These are phyloP conservation scores for Mormyrus proboscirostris DNA, from an alignment of 2,797 vertebrate genomes.

Conservation along the genomic window DNA sequence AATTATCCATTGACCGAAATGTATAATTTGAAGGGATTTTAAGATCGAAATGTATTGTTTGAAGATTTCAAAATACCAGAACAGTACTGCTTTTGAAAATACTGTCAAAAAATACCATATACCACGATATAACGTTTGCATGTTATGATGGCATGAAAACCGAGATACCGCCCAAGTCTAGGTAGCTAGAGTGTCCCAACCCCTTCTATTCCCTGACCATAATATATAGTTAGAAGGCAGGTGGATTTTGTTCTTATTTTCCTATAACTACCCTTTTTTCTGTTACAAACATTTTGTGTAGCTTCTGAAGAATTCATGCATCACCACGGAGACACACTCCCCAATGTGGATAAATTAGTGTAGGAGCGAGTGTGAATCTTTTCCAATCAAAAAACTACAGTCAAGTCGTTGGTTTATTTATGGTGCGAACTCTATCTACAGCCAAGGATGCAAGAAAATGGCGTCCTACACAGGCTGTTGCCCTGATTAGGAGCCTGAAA, in stretches of 20 bases:
- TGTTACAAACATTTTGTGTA: neutral
- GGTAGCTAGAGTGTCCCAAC: neutral
- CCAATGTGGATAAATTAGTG: neutral
- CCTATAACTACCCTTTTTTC: neutral
- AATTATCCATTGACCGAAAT: no score
- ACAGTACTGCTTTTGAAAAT: no score
- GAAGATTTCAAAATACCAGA: no score
- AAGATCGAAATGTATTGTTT: no score
- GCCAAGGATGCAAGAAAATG: conserved; percentile 18
- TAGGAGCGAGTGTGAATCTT: neutral
- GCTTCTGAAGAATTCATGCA: neutral
- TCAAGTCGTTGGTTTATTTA: conserved; percentile 12
- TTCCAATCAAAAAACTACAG: conserved; percentile 7
- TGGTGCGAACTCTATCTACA: neutral
- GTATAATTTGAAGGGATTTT: no score
- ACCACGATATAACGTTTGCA: no score
- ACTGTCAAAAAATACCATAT: neutral
- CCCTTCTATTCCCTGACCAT: neutral
- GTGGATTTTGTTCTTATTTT: neutral
- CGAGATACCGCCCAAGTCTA: neutral
- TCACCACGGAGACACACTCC: conserved; percentile 8
- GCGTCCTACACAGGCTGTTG: neutral
- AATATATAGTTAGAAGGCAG: neutral
- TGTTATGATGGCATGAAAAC: no score
- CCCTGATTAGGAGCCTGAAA: neutral